phyloP scores from a whole-genome alignment of 2,888 invertebrate genomes.

The Diaphora mendica region DNA sequence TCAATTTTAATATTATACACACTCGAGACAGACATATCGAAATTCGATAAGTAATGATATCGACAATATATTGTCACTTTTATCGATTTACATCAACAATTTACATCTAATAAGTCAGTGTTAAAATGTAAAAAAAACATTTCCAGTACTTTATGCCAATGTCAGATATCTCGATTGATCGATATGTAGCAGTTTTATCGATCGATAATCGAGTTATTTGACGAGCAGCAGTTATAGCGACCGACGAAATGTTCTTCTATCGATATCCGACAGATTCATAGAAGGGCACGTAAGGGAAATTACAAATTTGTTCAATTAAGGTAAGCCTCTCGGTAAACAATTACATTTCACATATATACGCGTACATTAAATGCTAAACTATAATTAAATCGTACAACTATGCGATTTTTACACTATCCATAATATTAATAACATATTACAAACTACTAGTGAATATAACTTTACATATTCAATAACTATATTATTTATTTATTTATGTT shows the following conservation, averaged over 20 bases:
- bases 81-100: constrained; percentile 22
- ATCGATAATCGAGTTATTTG: neutral
- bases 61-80: constrained; percentile 36
- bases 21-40: constrained; percentile 35
- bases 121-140: constrained; percentile 22
- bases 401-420: constrained; percentile 67
- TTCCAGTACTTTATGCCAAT: neutral
- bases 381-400: constrained; percentile 65
- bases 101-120: constrained; percentile 21
- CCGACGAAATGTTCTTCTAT: neutral
- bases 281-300: constrained; percentile 39
- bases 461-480: constrained; percentile 56
- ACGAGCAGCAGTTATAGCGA: neutral
- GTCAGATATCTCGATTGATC: neutral
- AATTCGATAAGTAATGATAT: constrained; percentile 30
- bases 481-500: constrained; percentile 54
- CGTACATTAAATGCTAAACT: constrained; percentile 73
- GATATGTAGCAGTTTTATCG: neutral
- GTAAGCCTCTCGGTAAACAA: constrained; percentile 74
- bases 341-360: constrained; percentile 51
- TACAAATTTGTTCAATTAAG: constrained; percentile 54
- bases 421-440: constrained; percentile 56
- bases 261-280: constrained; percentile 11
- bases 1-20: constrained; percentile 33
- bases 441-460: constrained; percentile 55